A percentile compares a stretch with the other conserved stretches of the same genome.
Conservation (phyloP, 2,888 invertebrate genomes). For the Mechanitis messenoides region DNA sequence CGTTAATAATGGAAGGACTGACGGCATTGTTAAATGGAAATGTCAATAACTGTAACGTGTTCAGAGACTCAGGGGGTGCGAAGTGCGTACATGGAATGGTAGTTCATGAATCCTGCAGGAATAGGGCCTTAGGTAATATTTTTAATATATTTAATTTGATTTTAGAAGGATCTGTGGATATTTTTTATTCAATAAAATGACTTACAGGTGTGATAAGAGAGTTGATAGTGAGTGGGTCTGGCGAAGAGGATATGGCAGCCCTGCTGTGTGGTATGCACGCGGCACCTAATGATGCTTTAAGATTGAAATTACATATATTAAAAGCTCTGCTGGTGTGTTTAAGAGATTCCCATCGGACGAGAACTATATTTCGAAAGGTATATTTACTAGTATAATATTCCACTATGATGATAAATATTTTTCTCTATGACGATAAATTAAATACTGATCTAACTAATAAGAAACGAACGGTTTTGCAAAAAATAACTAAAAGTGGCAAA, state of each 20-base stretch:
- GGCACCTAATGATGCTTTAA: conserved; percentile 86
- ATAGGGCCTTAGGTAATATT: conserved; percentile 82
- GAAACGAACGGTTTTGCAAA: too few relatives aligned
- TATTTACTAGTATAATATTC: not conserved
- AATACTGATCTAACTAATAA: too few relatives aligned
- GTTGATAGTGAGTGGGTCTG: conserved; percentile 91
- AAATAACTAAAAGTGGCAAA: too few relatives aligned
- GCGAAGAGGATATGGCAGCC: conserved; percentile 97
- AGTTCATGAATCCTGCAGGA: conserved; percentile 87
- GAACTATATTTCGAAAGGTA: conserved; percentile 97
- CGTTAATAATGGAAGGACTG: conserved; percentile 90
- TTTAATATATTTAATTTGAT: too few relatives aligned
- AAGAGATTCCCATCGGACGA: conserved; percentile 95
- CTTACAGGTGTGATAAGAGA: conserved; percentile 87
- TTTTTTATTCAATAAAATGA: conserved; percentile 3
- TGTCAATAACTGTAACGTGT: conserved; percentile 92
- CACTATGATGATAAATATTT: too few relatives aligned
- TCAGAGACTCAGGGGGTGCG: conserved; percentile 95
- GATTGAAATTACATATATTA: conserved; percentile 92
- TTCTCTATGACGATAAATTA: too few relatives aligned
- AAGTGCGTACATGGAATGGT: conserved; percentile 94
- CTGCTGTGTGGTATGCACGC: conserved; percentile 94
- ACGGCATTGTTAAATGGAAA: conserved; percentile 89
- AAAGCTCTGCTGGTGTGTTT: conserved; percentile 92
- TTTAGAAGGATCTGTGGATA: too few relatives aligned